These are phyloP conservation scores for Gambelia wislizenii DNA, from an alignment of 2,797 vertebrate genomes.

Conservation along the genomic window DNA sequence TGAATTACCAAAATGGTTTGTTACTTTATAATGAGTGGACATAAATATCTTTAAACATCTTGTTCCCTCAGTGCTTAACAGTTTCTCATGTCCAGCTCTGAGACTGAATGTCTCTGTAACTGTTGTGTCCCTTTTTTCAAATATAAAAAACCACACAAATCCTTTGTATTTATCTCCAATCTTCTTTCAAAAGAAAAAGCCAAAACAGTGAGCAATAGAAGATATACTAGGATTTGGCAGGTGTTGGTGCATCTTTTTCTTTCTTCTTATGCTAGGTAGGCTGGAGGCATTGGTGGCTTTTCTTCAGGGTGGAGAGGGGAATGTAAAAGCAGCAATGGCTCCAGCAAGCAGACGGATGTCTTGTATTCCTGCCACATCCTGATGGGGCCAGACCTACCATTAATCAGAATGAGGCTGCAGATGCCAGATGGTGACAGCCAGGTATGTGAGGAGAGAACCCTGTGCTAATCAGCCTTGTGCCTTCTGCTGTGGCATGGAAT, in stretches of 20 bases:
- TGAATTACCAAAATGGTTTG: not conserved
- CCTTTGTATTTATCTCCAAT: not conserved
- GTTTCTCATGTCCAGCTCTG: not conserved
- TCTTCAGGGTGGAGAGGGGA: not conserved
- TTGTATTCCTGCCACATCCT: not conserved
- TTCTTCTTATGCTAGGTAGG: not conserved
- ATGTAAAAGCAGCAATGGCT: too few species aligned
- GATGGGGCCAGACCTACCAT: too few species aligned
- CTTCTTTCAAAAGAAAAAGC: not conserved
- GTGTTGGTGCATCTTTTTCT: not conserved
- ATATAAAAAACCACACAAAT: too few species aligned
- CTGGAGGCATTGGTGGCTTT: not conserved
- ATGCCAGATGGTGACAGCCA: too few species aligned
- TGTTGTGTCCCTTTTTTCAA: too few species aligned
- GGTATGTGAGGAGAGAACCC: too few species aligned
- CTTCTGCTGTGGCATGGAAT: too few species aligned
- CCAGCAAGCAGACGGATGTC: not conserved
- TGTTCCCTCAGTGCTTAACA: not conserved
- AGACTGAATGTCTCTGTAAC: not conserved
- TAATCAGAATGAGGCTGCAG: too few species aligned
- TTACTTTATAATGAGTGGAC: not conserved
- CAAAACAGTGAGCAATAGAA: not conserved
- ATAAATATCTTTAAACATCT: conserved; percentile 17
- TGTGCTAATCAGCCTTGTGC: too few species aligned
- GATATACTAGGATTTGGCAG: not conserved